Evolutionary conservation across 2,888 invertebrate genomes (phyloP).

Genomic region (Balanococcus diminutus): DNA sequence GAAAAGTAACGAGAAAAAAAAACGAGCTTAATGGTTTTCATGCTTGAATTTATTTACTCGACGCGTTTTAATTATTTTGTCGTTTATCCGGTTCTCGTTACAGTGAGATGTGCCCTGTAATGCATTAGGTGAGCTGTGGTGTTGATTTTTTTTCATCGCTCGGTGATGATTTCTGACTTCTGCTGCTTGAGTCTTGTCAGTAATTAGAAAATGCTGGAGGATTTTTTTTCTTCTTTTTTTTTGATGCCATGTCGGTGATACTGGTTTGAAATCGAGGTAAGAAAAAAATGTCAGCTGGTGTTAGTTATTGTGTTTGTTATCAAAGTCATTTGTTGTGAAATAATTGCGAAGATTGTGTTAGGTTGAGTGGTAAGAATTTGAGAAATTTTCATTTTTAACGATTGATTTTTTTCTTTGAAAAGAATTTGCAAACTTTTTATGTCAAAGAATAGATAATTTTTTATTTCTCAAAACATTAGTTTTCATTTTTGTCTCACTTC

Average conservation of each 20-base stretch:
- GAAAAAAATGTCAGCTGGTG: not conserved
- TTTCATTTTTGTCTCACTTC: no score
- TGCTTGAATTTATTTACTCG: conserved; percentile 1
- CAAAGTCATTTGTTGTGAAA: no score
- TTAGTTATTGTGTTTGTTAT: no score
- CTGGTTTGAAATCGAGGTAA: not conserved
- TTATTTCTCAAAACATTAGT: no score
- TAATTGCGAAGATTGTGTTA: no score
- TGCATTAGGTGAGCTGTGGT: not conserved
- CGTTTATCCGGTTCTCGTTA: conserved; percentile 15
- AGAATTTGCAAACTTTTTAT: no score
- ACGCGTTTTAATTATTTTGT: conserved; percentile 18
- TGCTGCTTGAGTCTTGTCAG: not conserved
- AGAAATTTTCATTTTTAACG: not conserved
- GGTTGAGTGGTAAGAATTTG: not conserved
- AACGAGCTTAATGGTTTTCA: not conserved
- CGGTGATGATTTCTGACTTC: not conserved
- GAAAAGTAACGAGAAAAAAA: conserved; percentile 16
- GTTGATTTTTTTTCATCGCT: not conserved
- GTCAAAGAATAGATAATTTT: no score
- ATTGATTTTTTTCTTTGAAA: not conserved
- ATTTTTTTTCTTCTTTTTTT: not conserved
- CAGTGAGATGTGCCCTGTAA: not conserved
- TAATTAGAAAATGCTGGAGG: not conserved
- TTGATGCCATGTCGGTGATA: no score